Percentiles rank a stretch among this genome's conserved stretches.
Evolutionary conservation across 2,888 invertebrate genomes (phyloP).

Genomic region (Electrophaes corylata): DNA sequence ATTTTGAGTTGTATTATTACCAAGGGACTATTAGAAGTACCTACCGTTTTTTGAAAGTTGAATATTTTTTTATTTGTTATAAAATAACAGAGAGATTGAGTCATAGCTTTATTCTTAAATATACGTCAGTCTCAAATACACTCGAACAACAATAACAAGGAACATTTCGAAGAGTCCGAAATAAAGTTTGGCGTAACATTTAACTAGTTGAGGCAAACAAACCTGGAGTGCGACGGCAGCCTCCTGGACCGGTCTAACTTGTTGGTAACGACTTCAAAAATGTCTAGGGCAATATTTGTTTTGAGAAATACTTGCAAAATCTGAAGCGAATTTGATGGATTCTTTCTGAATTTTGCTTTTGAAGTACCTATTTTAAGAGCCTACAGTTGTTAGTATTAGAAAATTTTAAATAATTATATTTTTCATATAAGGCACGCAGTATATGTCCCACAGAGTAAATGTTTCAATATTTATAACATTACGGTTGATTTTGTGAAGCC

Average conservation of each 20-base stretch:
- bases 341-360: neutral
- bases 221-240: constrained; percentile 67
- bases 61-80: no score
- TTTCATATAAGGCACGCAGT: no score
- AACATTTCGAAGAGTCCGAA: constrained; percentile 66
- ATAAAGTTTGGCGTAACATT: constrained; percentile 77
- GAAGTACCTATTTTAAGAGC: neutral
- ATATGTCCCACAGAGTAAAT: no score
- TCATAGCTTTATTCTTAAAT: neutral
- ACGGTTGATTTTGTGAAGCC: no score
- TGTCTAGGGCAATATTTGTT: constrained; percentile 60
- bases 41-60: no score
- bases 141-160: constrained; percentile 71
- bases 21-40: no score
- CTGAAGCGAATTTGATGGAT: constrained; percentile 19
- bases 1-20: no score
- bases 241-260: constrained; percentile 56
- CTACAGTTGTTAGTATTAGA: no score
- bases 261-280: constrained; percentile 61
- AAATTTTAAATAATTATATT: no score
- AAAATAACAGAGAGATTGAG: neutral
- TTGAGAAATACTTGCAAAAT: constrained; percentile 44
- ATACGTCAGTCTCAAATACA: constrained; percentile 48
- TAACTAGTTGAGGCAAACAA: constrained; percentile 80
- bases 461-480: no score